These are phyloP conservation scores for Zaprionus kolodkinae DNA, from an alignment of 1,140 invertebrate genomes.

Conservation along the genomic window DNA sequence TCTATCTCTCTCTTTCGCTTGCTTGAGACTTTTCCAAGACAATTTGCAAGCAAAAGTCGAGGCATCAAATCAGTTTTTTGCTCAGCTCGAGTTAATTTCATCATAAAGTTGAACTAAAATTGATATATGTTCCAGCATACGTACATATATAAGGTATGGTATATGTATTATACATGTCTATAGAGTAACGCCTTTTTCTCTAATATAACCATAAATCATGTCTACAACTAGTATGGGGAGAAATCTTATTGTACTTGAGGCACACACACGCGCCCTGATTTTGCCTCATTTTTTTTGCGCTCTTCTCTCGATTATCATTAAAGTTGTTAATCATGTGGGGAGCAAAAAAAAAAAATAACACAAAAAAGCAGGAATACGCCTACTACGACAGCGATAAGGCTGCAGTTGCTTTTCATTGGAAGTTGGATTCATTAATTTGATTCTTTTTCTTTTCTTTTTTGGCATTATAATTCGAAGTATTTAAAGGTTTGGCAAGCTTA, in stretches of 20 bases:
- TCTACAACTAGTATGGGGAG: not conserved
- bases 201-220: slow-evolving; percentile 47
- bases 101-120: slow-evolving; percentile 36
- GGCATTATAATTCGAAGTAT: not conserved
- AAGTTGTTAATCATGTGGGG: slow-evolving; percentile 26
- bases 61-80: slow-evolving; percentile 4
- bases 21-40: not conserved
- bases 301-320: slow-evolving; percentile 10
- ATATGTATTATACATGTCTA: not conserved
- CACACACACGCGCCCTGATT: not conserved
- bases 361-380: not conserved
- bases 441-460: not conserved
- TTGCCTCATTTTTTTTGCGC: not conserved
- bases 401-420: not conserved
- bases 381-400: slow-evolving; percentile 12
- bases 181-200: slow-evolving; percentile 17
- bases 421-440: slow-evolving; percentile 6
- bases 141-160: not conserved
- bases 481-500: no score
- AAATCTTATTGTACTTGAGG: slow-evolving; percentile 17
- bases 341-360: not conserved
- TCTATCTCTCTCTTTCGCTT: not conserved
- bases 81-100: slow-evolving; percentile 24
- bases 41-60: slow-evolving; percentile 7
- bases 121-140: slow-evolving; percentile 3